These are phyloP conservation scores for Merluccius polli DNA, from an alignment of 2,797 vertebrate species.

Conservation along the genomic window DNA sequence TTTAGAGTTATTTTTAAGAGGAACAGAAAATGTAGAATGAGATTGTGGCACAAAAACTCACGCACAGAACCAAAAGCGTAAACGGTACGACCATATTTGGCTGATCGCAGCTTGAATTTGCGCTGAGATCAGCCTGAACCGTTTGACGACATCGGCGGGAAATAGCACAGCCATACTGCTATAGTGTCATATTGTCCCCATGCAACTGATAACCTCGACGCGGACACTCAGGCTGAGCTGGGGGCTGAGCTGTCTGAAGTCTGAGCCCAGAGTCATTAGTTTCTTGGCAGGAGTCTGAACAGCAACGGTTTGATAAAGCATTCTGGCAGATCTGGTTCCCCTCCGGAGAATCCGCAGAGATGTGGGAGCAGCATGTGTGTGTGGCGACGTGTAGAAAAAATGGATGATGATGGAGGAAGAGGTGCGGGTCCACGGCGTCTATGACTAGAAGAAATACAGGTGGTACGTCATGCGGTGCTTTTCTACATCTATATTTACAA, in stretches of 20 bases:
- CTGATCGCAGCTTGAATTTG: not conserved
- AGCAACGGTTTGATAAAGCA: constrained; percentile 5
- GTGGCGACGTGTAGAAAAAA: not conserved
- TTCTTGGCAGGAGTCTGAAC: constrained; percentile 30
- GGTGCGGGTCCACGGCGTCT: constrained; percentile 4
- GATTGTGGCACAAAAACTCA: not conserved
- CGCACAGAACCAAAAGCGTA: too few relatives aligned
- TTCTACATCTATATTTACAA: not conserved
- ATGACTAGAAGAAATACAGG: constrained; percentile 44
- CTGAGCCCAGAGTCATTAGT: constrained; percentile 36
- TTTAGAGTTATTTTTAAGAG: not conserved
- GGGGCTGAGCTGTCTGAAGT: constrained; percentile 21
- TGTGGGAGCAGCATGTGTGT: not conserved
- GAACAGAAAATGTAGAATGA: not conserved
- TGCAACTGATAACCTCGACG: not conserved
- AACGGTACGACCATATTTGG: not conserved
- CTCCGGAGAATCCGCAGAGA: not conserved
- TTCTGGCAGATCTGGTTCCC: constrained; percentile 13
- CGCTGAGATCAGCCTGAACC: not conserved
- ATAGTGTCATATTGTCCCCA: constrained; percentile 8
- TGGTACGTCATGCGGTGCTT: constrained; percentile 7
- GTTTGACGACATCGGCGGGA: not conserved
- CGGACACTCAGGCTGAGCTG: constrained; percentile 9
- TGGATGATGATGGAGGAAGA: not conserved
- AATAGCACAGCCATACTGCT: not conserved